These are phyloP conservation scores for Cataglyphis hispanica DNA, from an alignment of 1,140 invertebrate species.

Conservation along the genomic window DNA sequence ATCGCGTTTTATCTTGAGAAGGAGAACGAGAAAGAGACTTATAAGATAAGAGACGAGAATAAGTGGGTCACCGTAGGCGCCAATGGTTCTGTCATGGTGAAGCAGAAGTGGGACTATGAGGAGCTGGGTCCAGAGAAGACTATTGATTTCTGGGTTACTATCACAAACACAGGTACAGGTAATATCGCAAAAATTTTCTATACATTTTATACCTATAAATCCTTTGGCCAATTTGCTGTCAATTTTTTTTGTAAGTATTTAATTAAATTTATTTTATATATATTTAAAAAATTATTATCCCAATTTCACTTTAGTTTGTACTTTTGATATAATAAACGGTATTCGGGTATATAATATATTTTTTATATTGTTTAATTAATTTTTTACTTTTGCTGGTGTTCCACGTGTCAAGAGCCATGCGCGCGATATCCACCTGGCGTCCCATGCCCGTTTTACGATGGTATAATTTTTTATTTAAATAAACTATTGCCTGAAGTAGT, in stretches of 20 bases:
- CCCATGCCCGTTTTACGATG: constrained; percentile 73
- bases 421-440: constrained; percentile 72
- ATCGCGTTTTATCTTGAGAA: constrained; percentile 96
- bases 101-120: constrained; percentile 99
- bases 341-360: not conserved
- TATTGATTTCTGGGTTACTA: constrained; percentile 98
- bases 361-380: constrained; percentile 62
- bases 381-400: constrained; percentile 57
- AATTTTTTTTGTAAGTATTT: constrained; percentile 4
- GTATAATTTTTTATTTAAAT: constrained; percentile 75
- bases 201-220: not conserved
- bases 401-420: constrained; percentile 68
- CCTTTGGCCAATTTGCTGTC: constrained; percentile 1
- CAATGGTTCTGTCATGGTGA: constrained; percentile 96
- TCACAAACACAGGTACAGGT: constrained; percentile 92
- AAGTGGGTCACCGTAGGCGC: constrained; percentile 97
- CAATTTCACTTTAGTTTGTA: not conserved
- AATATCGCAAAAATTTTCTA: constrained; percentile 12
- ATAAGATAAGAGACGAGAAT: constrained; percentile 97
- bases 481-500: constrained; percentile 37
- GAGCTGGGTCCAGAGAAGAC: constrained; percentile 98
- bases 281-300: not conserved
- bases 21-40: constrained; percentile 96
- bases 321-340: constrained; percentile 15
- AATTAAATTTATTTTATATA: constrained; percentile 29